A percentile compares a stretch with the other conserved stretches of the same genome.
phyloP scores from a whole-genome alignment of 2,113 vertebrate genomes.

The Boleophthalmus pectinirostris region DNA sequence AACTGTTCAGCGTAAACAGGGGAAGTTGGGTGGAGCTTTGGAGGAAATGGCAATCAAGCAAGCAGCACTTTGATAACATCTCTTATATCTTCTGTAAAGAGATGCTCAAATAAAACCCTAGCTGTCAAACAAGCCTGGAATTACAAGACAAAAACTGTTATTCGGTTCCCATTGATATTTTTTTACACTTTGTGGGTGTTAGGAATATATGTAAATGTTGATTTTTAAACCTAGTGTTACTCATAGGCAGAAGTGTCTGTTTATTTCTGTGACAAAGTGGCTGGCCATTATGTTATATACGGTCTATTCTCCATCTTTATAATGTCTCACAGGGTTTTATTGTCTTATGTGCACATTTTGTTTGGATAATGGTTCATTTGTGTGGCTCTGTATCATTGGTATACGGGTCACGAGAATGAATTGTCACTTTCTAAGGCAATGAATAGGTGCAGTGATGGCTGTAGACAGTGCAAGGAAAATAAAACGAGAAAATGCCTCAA shows the following conservation, averaged over 20 bases:
- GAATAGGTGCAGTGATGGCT: not conserved
- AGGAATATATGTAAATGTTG: slow-evolving; percentile 20
- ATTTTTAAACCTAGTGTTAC: slow-evolving; percentile 29
- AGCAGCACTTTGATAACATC: slow-evolving; percentile 67
- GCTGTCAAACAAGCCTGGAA: slow-evolving; percentile 25
- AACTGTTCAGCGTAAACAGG: slow-evolving; percentile 9
- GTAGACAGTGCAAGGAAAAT: no score
- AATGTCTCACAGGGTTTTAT: not conserved
- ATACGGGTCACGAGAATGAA: slow-evolving; percentile 3
- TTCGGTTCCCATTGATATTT: slow-evolving; percentile 15
- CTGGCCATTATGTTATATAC: slow-evolving; percentile 52
- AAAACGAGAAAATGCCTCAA: slow-evolving; percentile 4
- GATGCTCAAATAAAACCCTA: slow-evolving; percentile 14
- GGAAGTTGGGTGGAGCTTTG: slow-evolving; percentile 30
- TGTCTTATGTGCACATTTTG: slow-evolving; percentile 3
- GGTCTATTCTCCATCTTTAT: slow-evolving; percentile 44
- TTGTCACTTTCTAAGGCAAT: not conserved
- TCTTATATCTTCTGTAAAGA: slow-evolving; percentile 41
- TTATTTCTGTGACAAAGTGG: slow-evolving; percentile 29
- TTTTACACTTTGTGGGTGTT: slow-evolving; percentile 18
- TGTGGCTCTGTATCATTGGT: slow-evolving; percentile 1
- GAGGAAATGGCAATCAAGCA: slow-evolving; percentile 54
- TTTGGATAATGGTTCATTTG: slow-evolving; percentile 1
- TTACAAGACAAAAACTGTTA: slow-evolving; percentile 24
- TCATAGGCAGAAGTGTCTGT: slow-evolving; percentile 32